Conservation (phyloP, 64 coral and sea anemone genomes). For the Porites australiensis region DNA sequence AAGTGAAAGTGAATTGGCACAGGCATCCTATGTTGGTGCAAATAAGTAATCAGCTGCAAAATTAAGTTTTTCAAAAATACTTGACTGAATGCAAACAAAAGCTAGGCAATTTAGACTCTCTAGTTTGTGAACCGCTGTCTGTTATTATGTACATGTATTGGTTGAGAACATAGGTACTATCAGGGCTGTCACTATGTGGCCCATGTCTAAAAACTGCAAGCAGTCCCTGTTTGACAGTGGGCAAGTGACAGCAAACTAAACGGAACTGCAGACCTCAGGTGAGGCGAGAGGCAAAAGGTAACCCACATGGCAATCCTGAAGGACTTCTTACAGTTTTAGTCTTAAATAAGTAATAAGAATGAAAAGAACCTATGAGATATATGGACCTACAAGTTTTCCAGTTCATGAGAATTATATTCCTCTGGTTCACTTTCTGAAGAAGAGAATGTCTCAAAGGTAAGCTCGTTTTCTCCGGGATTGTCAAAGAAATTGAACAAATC, state of each 20-base stretch:
- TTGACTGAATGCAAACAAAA: slow-evolving; percentile 5
- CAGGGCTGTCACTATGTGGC: slow-evolving; percentile 6
- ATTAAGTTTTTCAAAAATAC: neutral
- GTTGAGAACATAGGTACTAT: slow-evolving; percentile 15
- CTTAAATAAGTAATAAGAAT: slow-evolving; percentile 17
- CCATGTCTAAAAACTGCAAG: neutral
- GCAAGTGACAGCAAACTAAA: slow-evolving; percentile 10
- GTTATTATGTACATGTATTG: slow-evolving; percentile 7
- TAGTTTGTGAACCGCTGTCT: neutral
- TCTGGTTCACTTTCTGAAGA: slow-evolving; percentile 2
- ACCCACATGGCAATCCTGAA: neutral
- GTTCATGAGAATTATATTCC: slow-evolving; percentile 5
- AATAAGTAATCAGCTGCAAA: neutral
- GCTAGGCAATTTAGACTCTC: neutral
- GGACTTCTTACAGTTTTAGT: slow-evolving; percentile 10
- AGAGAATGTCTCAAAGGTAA: neutral
- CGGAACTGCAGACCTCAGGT: slow-evolving; percentile 2
- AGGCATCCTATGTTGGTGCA: slow-evolving; percentile 11
- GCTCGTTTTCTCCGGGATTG: slow-evolving; percentile 7
- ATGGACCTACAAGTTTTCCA: slow-evolving; percentile 12
- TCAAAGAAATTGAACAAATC: slow-evolving; percentile 17
- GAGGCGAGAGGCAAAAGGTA: slow-evolving; percentile 3
- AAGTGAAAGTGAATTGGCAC: slow-evolving; percentile 2
- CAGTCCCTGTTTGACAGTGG: neutral
- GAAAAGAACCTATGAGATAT: neutral